Base-by-base conservation (phyloP, 2,797 vertebrate genomes). In the Agapornis canus region DNA sequence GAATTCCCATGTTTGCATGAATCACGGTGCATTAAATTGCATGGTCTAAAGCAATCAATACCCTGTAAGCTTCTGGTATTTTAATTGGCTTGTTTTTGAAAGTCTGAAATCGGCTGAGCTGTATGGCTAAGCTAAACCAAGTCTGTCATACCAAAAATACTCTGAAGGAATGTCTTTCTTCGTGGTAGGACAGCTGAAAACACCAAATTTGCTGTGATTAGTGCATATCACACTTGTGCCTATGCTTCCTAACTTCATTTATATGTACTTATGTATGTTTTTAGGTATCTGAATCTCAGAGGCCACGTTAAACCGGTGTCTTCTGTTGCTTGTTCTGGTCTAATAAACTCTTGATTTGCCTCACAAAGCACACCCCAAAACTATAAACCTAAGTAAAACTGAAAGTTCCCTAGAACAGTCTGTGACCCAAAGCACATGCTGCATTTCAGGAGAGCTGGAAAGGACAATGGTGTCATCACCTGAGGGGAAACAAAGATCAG, bases 401-500 rank as follows among this genome's bases (percentile, higher is more conserved):
- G 10, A 26, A 54, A 6, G 32, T 20, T 93, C 56, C 85, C 37
- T 59, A 66, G 86, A 75, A 49, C 57, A 94, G 32, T 47, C 57
- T 81, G 73, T 92, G 83, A 93, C 89, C 76, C 71, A 61, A 82
- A 82, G 76, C 82, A 86, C 54, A 60, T 65, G 37, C 79, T 91
- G 70, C 66, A 21, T 94, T 95, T 87, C 93, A 95, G 89, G 86
- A 92, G 75, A 95, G 85, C 83, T 35, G n/a, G 61, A 89, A 75
- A 95, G 86, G 82, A 95, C 82, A 89, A 73, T 47, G 65, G 82
- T 92, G 87, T 95, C 90, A 94, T 93, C 95, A 97, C 89, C 93
- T 96, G 78, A 91, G 89, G 77, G 95, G 94, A 96, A 96, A 92
- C 82, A 88, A 91, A 91, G 91, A 89, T 93, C 92, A 95, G 87